A percentile compares a stretch with the other conserved stretches of the same genome.
phyloP scores from a whole-genome alignment of 1,140 invertebrate species.

The Asbolus verrucosus region DNA sequence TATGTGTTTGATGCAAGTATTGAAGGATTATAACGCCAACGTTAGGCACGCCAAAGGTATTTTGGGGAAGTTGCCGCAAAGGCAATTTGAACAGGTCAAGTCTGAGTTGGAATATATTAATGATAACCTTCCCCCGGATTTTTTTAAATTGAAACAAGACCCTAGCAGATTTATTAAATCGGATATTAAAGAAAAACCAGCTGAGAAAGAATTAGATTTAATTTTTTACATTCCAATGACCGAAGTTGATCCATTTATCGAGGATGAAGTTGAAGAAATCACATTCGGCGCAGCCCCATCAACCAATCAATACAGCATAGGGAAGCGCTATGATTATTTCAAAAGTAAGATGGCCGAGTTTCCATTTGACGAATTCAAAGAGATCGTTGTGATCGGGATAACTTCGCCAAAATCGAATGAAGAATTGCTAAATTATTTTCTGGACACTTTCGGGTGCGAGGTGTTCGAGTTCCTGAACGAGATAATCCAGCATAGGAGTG shows the following conservation, averaged over 20 bases:
- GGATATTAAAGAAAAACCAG: slow-evolving; percentile 30
- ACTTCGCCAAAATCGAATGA: slow-evolving; percentile 74
- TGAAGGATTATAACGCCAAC: slow-evolving; percentile 44
- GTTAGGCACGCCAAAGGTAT: slow-evolving; percentile 35
- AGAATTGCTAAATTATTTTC: slow-evolving; percentile 87
- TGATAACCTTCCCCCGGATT: slow-evolving; percentile 49
- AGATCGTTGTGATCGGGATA: slow-evolving; percentile 50
- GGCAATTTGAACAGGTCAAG: slow-evolving; percentile 47
- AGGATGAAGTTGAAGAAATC: slow-evolving; percentile 47
- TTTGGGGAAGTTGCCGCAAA: slow-evolving; percentile 49
- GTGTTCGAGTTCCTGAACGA: slow-evolving; percentile 87
- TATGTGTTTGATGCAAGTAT: slow-evolving; percentile 42
- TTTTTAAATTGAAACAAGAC: slow-evolving; percentile 41
- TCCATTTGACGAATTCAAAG: slow-evolving; percentile 52
- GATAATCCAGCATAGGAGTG: slow-evolving; percentile 78
- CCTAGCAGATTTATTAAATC: background rate
- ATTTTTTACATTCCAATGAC: slow-evolving; percentile 54
- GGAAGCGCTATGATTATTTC: slow-evolving; percentile 50
- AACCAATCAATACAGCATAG: background rate
- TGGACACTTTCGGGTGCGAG: slow-evolving; percentile 90
- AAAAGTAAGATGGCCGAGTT: slow-evolving; percentile 48
- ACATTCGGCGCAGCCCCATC: background rate
- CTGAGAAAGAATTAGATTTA: slow-evolving; percentile 46
- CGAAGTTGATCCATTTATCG: slow-evolving; percentile 53
- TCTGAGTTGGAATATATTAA: slow-evolving; percentile 50